These are phyloP conservation scores for Lissocephala sabroskyi DNA, from an alignment of 2,888 invertebrate species.

Conservation along the genomic window DNA sequence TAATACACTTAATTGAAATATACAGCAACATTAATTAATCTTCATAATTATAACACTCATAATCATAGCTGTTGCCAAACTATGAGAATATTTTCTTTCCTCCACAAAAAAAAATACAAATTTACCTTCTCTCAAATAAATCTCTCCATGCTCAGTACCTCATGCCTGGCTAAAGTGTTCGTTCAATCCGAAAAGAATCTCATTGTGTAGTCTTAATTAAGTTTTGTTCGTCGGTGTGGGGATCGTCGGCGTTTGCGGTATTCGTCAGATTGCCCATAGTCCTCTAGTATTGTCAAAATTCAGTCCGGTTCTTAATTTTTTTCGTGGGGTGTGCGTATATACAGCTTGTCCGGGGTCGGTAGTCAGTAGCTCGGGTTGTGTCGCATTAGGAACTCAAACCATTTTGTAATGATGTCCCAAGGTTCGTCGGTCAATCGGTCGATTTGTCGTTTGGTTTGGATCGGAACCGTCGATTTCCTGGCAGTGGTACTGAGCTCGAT, in stretches of 20 bases:
- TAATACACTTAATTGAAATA: conserved; percentile 22
- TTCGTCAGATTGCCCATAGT: no score
- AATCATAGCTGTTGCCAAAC: no score
- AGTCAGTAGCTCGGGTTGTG: not conserved
- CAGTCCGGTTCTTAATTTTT: not conserved
- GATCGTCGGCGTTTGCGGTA: no score
- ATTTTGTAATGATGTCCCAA: conserved; percentile 38
- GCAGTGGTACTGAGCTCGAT: no score
- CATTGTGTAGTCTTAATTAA: conserved; percentile 34
- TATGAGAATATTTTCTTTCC: no score
- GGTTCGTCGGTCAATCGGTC: conserved; percentile 43
- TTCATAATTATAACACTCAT: conserved; percentile 18
- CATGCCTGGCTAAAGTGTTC: not conserved
- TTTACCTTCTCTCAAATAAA: no score
- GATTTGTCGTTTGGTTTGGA: no score
- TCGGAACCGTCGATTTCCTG: no score
- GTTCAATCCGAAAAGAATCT: conserved; percentile 21
- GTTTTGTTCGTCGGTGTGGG: conserved; percentile 6
- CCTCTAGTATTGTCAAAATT: no score
- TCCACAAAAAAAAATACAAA: no score
- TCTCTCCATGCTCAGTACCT: not conserved
- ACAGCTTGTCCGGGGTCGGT: conserved; percentile 41
- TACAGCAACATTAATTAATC: conserved; percentile 24
- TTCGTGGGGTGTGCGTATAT: conserved; percentile 51
- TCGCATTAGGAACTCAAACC: conserved; percentile 56